Base-by-base conservation (phyloP, 2,797 vertebrate genomes). In the Vespertilio murinus region DNA sequence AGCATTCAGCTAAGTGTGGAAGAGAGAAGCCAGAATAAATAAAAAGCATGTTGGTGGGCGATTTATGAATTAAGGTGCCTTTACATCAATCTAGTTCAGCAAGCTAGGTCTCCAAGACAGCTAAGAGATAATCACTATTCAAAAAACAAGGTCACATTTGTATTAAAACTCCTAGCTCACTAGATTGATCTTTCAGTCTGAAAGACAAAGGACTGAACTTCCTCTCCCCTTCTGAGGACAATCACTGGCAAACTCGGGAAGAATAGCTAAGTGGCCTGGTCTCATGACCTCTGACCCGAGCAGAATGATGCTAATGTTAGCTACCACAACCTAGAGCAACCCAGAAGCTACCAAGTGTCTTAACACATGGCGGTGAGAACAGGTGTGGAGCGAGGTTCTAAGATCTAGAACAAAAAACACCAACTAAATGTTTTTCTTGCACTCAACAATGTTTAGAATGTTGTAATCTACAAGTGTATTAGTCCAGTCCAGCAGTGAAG, bases 1-100 rank as follows among this genome's bases (percentile, higher is more conserved):
- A 20, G 99, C 99, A 4, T 99, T 99, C 74, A 99, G 98, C 99
- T 99, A 92, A 2, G 88, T 2, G n/a, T 47, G 82, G 0, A 0
- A 91, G 17, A 92, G 11, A 88, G n/a, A 83, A 80, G 54, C 7
- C 96, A 98, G 98, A 98, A 98, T 98, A 97, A 98, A 98, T 98
- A 94, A 98, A 92, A 96, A 98, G 97, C 98, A 98, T 98, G 67
- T 97, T 98, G 96, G 97, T 33, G 6, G 49, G 45, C 96, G 98
- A 97, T 85, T 97, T 98, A 22, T 14, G 30, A 61, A 40, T 65
- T n/a, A 30, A 17, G 11, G 28, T 56, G 40, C 30, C 69, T 59
- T 84, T 83, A 45, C 6, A 52, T 81, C 23, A 47, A 4, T 49
- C n/a, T n/a, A 90, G 47, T 28, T 77, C 8, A 25, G 77, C 22